phyloP scores from a whole-genome alignment of 2,888 invertebrate genomes.

The Smittia aterrima region DNA sequence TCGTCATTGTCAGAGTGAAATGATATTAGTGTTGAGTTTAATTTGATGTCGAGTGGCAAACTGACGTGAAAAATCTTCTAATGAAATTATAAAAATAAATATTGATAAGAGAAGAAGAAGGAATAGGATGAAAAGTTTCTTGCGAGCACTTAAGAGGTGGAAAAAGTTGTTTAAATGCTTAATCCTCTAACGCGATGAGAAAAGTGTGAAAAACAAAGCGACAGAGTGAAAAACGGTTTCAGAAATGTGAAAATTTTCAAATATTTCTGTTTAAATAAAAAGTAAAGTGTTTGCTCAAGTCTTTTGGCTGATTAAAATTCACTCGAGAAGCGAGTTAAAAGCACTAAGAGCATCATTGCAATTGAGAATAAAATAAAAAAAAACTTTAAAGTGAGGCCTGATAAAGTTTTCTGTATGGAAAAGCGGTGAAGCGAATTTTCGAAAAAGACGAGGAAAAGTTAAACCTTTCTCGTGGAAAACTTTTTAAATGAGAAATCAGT shows the following conservation, averaged over 20 bases:
- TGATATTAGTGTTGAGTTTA: not conserved
- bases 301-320: not conserved
- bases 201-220: not conserved
- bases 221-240: not conserved
- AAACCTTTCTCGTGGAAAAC: too few relatives aligned
- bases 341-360: too few relatives aligned
- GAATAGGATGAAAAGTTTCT: not conserved
- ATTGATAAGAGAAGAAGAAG: constrained; percentile 1
- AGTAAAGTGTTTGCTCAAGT: not conserved
- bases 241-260: not conserved
- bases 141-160: not conserved
- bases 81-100: constrained; percentile 29
- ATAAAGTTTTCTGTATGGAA: too few relatives aligned
- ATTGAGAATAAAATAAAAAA: too few relatives aligned
- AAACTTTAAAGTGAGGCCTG: too few relatives aligned
- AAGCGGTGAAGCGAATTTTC: too few relatives aligned
- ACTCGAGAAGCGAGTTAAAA: not conserved
- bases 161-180: not conserved
- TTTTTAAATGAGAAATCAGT: too few relatives aligned
- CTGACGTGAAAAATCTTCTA: not conserved
- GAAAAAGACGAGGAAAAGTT: too few relatives aligned
- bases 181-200: not conserved
- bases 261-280: not conserved
- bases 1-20: not conserved
- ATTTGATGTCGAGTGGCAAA: not conserved